Evolutionary conservation across 2,888 invertebrate genomes (phyloP).

Genomic region (Caenorhabditis auriculariae): DNA sequence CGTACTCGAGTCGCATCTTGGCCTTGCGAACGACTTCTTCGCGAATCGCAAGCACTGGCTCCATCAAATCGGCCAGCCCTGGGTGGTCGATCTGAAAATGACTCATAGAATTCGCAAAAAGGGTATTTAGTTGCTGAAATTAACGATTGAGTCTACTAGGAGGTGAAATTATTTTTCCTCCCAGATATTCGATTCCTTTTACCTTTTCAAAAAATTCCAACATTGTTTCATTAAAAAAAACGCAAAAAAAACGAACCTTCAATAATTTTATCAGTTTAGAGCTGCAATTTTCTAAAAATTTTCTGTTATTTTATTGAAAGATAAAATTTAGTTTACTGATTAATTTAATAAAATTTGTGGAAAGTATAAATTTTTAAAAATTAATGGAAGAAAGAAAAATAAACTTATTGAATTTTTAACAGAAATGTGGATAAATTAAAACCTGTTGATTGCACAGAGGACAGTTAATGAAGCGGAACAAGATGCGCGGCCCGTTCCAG

Average conservation of each 20-base stretch:
- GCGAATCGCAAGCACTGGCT: constrained; percentile 79
- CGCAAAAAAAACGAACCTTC: not conserved
- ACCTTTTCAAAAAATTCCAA: too few relatives aligned
- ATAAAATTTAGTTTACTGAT: too few relatives aligned
- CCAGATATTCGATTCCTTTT: too few relatives aligned
- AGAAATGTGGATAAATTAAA: too few relatives aligned
- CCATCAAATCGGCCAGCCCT: constrained; percentile 76
- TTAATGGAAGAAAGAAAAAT: not conserved
- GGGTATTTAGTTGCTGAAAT: too few relatives aligned
- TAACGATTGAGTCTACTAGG: too few relatives aligned
- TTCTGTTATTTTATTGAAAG: too few relatives aligned
- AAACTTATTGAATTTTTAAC: too few relatives aligned
- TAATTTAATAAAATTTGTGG: too few relatives aligned
- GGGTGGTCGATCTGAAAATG: constrained; percentile 75
- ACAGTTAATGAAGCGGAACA: constrained; percentile 91
- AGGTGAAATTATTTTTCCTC: too few relatives aligned
- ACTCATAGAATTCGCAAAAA: constrained; percentile 27
- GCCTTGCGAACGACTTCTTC: constrained; percentile 91
- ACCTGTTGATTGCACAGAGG: constrained; percentile 81
- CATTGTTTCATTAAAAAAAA: too few relatives aligned
- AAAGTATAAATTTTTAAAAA: not conserved
- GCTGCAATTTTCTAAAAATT: not conserved
- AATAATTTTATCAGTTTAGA: not conserved
- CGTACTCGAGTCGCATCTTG: constrained; percentile 91
- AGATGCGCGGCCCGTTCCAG: constrained; percentile 93